Evolutionary conservation across 2,113 vertebrate species (phyloP).

Genomic region (Pantherophis guttatus): DNA sequence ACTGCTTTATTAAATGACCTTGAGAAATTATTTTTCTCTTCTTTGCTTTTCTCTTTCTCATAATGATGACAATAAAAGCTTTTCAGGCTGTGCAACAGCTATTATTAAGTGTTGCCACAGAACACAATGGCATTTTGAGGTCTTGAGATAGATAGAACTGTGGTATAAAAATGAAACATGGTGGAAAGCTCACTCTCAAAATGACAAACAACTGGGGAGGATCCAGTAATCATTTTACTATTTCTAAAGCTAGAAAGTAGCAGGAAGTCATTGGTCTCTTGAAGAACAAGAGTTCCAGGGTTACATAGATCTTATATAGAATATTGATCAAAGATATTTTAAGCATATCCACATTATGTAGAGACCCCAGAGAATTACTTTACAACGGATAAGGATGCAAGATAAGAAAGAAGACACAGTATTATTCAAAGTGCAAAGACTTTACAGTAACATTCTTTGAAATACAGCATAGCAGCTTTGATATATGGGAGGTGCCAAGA

Average conservation of each 20-base stretch:
- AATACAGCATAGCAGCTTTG: background rate
- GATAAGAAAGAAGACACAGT: background rate
- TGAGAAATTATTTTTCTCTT: background rate
- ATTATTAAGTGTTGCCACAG: constrained; percentile 7
- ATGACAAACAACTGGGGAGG: background rate
- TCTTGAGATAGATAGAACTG: background rate
- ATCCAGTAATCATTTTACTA: background rate
- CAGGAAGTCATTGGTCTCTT: background rate
- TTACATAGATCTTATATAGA: background rate
- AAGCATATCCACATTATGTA: background rate
- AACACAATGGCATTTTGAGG: background rate
- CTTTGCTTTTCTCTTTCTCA: background rate
- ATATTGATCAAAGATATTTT: background rate
- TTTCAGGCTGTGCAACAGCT: background rate
- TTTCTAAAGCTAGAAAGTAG: background rate
- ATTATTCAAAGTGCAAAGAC: background rate
- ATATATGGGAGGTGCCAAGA: background rate
- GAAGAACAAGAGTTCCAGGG: background rate
- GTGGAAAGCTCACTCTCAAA: background rate
- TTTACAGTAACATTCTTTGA: background rate
- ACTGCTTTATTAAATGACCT: background rate
- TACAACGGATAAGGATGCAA: background rate
- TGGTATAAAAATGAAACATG: background rate
- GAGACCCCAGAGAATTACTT: background rate
- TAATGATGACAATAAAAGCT: background rate